Evolutionary conservation across 2,888 invertebrate genomes (phyloP), one percentile per base, ranked within the genome.

Genomic region (Alcis repandata): DNA sequence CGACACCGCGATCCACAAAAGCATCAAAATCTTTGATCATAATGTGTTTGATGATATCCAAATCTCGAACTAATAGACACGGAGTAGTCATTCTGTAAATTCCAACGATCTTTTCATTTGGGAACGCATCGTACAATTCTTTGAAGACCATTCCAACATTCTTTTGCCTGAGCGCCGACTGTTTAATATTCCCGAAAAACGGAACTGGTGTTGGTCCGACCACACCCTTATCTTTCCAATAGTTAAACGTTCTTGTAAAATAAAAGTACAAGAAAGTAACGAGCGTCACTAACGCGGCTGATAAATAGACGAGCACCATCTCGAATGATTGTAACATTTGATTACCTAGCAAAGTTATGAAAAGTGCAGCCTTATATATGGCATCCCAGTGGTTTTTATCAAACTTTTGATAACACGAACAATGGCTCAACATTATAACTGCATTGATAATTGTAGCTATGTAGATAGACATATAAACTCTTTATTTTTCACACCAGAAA

Each of bases 21-120:
- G 49, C 6, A 10, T 86, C 80, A 40, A 88, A 89, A 67, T 88
- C 88, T 62, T 85, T 87, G n/a, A 89, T 83, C 71, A 88, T 73
- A 1, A 89, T 67, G 2, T 83, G 74, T 69, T 87, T 88, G 8
- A 89, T 70, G 1, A 87, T 53, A 10, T 90, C 88, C 20, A 85
- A 73, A 67, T 90, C 89, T 15, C 83, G 72, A n/a, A 90, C 63
- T 2, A 88, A 41, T 13, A 89, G 43, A 43, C 74, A 71, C 0
- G 87, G 88, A 4, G 77, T 77, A 0, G 82, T 83, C 77, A 85
- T 80, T 62, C 83, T 80, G 32, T 80, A 89, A 0, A 87, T 8
- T 1, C 89, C 89, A 0, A 89, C 80, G 0, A 86, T 73, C 73
- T 86, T 87, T 67, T 87, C 88, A 6, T 85, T 72, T 0, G 84